Conservation (phyloP, 2,888 invertebrate genomes). For the Cylindroiulus punctatus region DNA sequence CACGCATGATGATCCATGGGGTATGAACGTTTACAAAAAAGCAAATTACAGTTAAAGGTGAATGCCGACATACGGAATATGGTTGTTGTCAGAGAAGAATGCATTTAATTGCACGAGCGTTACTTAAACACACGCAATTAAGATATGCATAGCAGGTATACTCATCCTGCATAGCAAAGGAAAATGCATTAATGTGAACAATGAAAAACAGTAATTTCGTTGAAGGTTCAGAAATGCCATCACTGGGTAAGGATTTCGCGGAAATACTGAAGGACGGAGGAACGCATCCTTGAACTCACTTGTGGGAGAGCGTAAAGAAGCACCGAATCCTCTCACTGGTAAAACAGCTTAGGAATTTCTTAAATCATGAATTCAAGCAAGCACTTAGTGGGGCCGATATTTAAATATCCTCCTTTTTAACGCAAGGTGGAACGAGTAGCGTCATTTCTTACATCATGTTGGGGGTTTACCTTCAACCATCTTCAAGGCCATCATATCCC, state of each 20-base stretch:
- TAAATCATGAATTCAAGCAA: background rate
- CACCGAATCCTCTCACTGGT: background rate
- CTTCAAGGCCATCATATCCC: constrained; percentile 7
- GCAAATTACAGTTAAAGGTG: no score
- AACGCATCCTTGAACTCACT: constrained; percentile 27
- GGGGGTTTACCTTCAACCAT: constrained; percentile 42
- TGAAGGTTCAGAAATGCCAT: background rate
- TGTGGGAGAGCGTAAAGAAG: background rate
- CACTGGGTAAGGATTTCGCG: background rate
- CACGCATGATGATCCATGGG: no score
- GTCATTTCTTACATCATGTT: constrained; percentile 33
- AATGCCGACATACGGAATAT: background rate
- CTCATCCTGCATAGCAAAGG: no score
- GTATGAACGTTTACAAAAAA: no score
- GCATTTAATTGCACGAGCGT: background rate
- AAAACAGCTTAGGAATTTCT: background rate
- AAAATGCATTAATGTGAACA: background rate
- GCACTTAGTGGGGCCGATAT: background rate
- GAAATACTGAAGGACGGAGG: background rate
- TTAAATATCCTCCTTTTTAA: background rate
- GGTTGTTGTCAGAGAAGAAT: background rate
- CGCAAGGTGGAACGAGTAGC: background rate
- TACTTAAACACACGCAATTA: background rate
- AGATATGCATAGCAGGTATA: background rate
- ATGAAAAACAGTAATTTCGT: background rate